Conservation (phyloP, 2,113 vertebrate genomes). For the Orthonyx spaldingii region DNA sequence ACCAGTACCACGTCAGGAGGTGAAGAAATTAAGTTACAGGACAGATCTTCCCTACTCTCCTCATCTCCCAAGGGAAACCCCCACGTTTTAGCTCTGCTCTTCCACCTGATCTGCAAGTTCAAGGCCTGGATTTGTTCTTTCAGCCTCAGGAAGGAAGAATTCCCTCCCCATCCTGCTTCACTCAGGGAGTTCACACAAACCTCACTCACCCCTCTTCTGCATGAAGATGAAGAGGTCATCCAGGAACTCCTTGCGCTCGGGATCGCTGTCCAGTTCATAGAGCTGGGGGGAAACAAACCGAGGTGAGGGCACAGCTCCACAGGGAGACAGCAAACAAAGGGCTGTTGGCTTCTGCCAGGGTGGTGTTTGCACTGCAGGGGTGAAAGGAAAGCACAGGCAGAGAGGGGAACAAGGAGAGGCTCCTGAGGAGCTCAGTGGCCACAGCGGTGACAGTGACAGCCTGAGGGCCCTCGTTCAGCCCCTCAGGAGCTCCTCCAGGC, state of each 20-base stretch:
- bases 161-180: background rate
- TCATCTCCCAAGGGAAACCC: background rate
- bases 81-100: background rate
- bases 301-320: background rate
- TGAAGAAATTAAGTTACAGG: background rate
- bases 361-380: background rate
- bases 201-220: constrained; percentile 92
- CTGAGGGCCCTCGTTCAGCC: background rate
- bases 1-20: background rate
- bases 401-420: background rate
- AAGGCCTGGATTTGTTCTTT: background rate
- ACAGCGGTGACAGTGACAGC: background rate
- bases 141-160: background rate
- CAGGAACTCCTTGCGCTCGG: constrained; percentile 92
- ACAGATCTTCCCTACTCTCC: background rate
- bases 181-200: fast-evolving
- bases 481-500: background rate
- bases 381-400: background rate
- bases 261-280: constrained; percentile 91
- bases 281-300: constrained; percentile 71
- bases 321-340: background rate
- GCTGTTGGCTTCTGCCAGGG: background rate
- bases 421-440: background rate
- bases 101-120: background rate
- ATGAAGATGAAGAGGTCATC: constrained; percentile 95